Percentiles rank a stretch among this genome's conserved stretches.
These are phyloP conservation scores for Hypercompe scribonia DNA, from an alignment of 2,888 invertebrate genomes.

Conservation along the genomic window DNA sequence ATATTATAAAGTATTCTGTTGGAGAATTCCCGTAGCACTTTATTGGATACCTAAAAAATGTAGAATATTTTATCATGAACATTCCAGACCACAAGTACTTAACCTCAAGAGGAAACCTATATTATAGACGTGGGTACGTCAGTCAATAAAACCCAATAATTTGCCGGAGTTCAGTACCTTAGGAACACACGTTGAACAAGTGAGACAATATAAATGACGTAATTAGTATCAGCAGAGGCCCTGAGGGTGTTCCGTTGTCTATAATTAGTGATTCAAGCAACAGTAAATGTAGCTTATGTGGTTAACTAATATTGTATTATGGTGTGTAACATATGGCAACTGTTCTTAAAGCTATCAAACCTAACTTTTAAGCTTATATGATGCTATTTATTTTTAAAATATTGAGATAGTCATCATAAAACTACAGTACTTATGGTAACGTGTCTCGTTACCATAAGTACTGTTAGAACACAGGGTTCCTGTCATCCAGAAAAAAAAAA, in stretches of 20 bases:
- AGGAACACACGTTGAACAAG: conserved; percentile 19
- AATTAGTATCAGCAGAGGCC: conserved; percentile 43
- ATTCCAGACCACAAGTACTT: conserved; percentile 5
- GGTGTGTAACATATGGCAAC: not conserved
- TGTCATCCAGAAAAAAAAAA: not conserved
- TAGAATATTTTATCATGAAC: conserved; percentile 3
- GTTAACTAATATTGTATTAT: not conserved
- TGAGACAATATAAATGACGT: conserved; percentile 45
- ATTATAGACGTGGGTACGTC: conserved; percentile 5
- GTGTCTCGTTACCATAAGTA: not conserved
- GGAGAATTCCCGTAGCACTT: not conserved
- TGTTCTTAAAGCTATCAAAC: not conserved
- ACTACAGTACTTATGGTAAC: too few relatives aligned
- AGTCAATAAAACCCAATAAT: conserved; percentile 21
- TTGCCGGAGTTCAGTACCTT: conserved; percentile 22
- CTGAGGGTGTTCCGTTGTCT: conserved; percentile 30
- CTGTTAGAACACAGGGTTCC: not conserved
- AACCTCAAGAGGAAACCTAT: not conserved
- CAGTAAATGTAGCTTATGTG: not conserved
- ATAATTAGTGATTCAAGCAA: conserved; percentile 36
- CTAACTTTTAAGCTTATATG: not conserved
- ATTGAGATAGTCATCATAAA: too few relatives aligned
- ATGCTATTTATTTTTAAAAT: not conserved
- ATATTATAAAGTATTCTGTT: not conserved
- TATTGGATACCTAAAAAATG: conserved; percentile 4